These are phyloP conservation scores for Ornithoptera priamus DNA, from an alignment of 2,888 invertebrate species.

Conservation along the genomic window DNA sequence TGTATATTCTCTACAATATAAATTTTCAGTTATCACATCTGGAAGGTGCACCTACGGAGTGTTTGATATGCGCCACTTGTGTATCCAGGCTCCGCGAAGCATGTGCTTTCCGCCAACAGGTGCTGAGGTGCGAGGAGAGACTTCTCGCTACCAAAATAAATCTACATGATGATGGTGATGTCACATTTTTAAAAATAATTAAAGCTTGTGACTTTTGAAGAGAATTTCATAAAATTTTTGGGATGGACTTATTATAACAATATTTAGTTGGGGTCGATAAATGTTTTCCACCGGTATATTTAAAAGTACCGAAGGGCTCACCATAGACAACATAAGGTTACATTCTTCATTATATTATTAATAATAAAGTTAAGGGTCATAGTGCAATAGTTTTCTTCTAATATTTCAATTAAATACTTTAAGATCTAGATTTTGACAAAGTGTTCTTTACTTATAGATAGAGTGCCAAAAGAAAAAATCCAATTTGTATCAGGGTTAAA, in stretches of 20 bases:
- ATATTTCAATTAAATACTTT: too few relatives aligned
- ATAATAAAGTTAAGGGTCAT: background rate
- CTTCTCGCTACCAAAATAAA: conserved; percentile 45
- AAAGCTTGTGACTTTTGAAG: too few relatives aligned
- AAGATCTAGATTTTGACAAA: too few relatives aligned
- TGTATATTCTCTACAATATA: background rate
- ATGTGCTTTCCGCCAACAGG: conserved; percentile 47
- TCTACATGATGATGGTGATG: conserved; percentile 28
- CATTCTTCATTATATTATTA: too few relatives aligned
- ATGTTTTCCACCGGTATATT: too few relatives aligned
- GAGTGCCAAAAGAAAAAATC: conserved; percentile 7
- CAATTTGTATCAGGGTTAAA: conserved; percentile 4
- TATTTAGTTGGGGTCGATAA: too few relatives aligned
- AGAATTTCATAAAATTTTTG: too few relatives aligned
- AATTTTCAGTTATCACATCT: conserved; percentile 52
- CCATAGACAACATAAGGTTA: too few relatives aligned
- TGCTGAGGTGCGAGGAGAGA: conserved; percentile 51
- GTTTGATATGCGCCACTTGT: conserved; percentile 59
- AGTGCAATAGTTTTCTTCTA: background rate
- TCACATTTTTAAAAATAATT: too few relatives aligned
- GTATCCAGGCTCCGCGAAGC: conserved; percentile 55
- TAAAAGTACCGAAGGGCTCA: too few relatives aligned
- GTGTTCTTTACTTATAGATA: conserved; percentile 8
- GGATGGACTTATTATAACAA: too few relatives aligned
- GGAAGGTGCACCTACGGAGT: conserved; percentile 46